Percentiles rank a stretch among this genome's conserved stretches.
These are phyloP conservation scores for Rhopalosiphum padi DNA, from an alignment of 1,140 invertebrate genomes.

Conservation along the genomic window DNA sequence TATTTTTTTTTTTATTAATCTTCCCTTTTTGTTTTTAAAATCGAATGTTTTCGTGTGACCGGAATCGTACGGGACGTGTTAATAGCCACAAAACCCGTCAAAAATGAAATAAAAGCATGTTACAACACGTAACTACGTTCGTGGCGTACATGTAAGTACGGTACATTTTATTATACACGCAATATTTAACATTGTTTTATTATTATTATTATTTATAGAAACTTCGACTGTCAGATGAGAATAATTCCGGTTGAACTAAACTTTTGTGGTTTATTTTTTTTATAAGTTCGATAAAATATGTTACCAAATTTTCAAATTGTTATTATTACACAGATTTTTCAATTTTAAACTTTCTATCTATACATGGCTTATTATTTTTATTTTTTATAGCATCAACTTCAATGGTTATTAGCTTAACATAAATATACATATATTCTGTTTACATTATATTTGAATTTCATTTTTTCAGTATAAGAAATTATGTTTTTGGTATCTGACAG, in stretches of 20 bases:
- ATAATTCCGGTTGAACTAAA: not conserved
- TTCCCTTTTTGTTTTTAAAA: not conserved
- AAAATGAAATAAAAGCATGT: not conserved
- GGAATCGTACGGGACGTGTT: not conserved
- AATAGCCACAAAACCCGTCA: not conserved
- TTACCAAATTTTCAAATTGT: not conserved
- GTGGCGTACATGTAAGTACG: not conserved
- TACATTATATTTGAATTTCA: too few relatives aligned
- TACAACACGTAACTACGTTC: not conserved
- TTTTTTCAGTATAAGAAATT: too few relatives aligned
- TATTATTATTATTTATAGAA: not conserved
- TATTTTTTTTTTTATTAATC: slow-evolving; percentile 19
- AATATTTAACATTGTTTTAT: not conserved
- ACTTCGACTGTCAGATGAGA: not conserved
- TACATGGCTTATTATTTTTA: too few relatives aligned
- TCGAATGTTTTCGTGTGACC: not conserved
- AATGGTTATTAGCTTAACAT: too few relatives aligned
- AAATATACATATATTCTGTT: too few relatives aligned
- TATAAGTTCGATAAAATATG: not conserved
- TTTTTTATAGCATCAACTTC: too few relatives aligned
- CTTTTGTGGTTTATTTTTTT: not conserved
- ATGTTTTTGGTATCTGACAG: too few relatives aligned
- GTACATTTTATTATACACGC: not conserved
- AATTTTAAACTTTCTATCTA: too few relatives aligned
- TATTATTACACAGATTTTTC: not conserved